phyloP scores from a whole-genome alignment of 2,797 vertebrate species.

The Taenioides sp. region DNA sequence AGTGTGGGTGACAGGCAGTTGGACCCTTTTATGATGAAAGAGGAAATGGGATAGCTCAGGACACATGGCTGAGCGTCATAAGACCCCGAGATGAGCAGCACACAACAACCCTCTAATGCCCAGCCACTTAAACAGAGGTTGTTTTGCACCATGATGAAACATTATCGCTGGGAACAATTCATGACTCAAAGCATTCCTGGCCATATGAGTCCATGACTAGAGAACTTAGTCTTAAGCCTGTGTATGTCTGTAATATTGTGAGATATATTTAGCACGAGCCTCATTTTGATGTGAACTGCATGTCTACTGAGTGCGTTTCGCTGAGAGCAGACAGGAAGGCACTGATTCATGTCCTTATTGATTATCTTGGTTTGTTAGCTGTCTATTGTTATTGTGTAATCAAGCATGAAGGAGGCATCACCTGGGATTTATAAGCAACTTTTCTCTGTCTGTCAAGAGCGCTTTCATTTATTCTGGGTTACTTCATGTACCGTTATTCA shows the following conservation, averaged over 20 bases:
- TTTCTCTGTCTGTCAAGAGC: slow-evolving; percentile 49
- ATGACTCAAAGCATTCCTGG: slow-evolving; percentile 97
- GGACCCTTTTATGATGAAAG: slow-evolving; percentile 79
- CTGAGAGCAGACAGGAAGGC: slow-evolving; percentile 58
- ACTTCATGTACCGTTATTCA: background rate
- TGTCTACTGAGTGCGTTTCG: slow-evolving; percentile 68
- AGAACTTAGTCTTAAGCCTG: slow-evolving; percentile 88
- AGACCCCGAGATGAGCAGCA: slow-evolving; percentile 81
- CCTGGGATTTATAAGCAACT: slow-evolving; percentile 51
- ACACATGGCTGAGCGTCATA: slow-evolving; percentile 86
- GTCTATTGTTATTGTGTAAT: slow-evolving; percentile 74
- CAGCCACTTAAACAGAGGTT: slow-evolving; percentile 89
- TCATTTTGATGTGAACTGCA: slow-evolving; percentile 58
- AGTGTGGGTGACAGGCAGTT: slow-evolving; percentile 76
- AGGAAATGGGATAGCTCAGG: slow-evolving; percentile 86
- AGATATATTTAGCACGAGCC: slow-evolving; percentile 88
- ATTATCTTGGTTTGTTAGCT: slow-evolving; percentile 68
- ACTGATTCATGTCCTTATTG: slow-evolving; percentile 67
- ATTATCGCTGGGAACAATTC: slow-evolving; percentile 97
- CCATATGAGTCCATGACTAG: slow-evolving; percentile 87
- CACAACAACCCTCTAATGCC: slow-evolving; percentile 79
- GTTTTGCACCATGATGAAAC: slow-evolving; percentile 92
- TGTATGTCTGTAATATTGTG: slow-evolving; percentile 94
- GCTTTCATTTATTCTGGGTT: slow-evolving; percentile 1
- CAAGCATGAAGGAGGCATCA: slow-evolving; percentile 51